Evolutionary conservation across 2,113 vertebrate genomes (phyloP).

Genomic region (Periophthalmodon schlosseri): DNA sequence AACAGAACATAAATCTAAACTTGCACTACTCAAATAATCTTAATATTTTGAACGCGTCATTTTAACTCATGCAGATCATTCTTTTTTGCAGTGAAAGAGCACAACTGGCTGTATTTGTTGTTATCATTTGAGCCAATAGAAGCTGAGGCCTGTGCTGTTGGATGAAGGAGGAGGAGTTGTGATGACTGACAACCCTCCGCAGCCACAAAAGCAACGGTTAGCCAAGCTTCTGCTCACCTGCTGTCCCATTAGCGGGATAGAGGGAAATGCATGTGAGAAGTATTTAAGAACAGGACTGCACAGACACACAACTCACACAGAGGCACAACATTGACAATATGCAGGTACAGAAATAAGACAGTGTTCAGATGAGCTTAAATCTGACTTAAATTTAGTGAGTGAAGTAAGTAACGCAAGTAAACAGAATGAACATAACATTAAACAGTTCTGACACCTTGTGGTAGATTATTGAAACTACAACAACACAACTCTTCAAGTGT

Average conservation of each 20-base stretch:
- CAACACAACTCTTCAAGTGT: constrained; percentile 9
- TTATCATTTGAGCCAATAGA: constrained; percentile 59
- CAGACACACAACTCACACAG: constrained; percentile 42
- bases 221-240: constrained; percentile 84
- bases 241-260: constrained; percentile 79
- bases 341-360: constrained; percentile 20
- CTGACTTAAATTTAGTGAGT: constrained; percentile 24
- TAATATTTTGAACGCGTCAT: not conserved
- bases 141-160: constrained; percentile 64
- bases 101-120: constrained; percentile 70
- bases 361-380: constrained; percentile 11
- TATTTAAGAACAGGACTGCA: constrained; percentile 76
- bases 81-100: constrained; percentile 6
- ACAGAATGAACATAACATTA: not conserved
- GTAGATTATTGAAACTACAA: constrained; percentile 39
- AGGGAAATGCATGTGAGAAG: constrained; percentile 73
- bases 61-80: not conserved
- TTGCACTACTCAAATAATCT: not conserved
- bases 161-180: constrained; percentile 73
- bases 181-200: constrained; percentile 77
- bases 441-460: constrained; percentile 64
- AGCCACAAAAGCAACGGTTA: constrained; percentile 75
- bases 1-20: not conserved
- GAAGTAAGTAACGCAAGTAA: constrained; percentile 24
- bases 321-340: constrained; percentile 18